Conservation (phyloP, 2,797 vertebrate species). For the Hapalemur alaotrensis region DNA sequence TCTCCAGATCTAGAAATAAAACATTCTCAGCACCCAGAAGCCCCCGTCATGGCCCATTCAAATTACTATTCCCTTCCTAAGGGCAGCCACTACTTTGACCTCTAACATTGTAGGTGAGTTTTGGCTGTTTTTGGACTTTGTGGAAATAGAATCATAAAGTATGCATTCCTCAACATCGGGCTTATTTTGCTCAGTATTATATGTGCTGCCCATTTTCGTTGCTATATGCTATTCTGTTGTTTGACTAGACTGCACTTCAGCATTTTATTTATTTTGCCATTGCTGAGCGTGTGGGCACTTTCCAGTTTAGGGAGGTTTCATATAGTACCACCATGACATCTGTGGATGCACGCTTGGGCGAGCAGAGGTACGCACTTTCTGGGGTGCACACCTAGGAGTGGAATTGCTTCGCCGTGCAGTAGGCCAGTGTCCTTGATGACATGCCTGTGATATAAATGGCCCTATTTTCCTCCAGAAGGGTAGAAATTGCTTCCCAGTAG, state of each 20-base stretch:
- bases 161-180: background rate
- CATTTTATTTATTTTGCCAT: background rate
- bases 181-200: background rate
- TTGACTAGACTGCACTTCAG: rapidly evolving
- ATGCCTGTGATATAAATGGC: rapidly evolving
- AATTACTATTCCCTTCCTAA: rapidly evolving
- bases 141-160: background rate
- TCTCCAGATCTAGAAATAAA: background rate
- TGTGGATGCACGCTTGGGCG: background rate
- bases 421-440: rapidly evolving
- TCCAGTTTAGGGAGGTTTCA: background rate
- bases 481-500: too few species aligned
- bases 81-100: background rate
- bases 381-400: rapidly evolving
- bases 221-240: background rate
- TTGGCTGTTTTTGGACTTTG: background rate
- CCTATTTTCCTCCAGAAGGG: background rate
- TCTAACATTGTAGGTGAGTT: background rate
- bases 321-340: rapidly evolving
- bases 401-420: rapidly evolving
- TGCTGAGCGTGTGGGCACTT: background rate
- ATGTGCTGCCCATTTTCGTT: background rate
- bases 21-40: background rate
- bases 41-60: background rate
- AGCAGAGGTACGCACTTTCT: background rate